Evolutionary conservation across 2,113 vertebrate genomes (phyloP), one percentile per base, ranked within the genome.

Genomic region (Paramisgurnus dabryanus): DNA sequence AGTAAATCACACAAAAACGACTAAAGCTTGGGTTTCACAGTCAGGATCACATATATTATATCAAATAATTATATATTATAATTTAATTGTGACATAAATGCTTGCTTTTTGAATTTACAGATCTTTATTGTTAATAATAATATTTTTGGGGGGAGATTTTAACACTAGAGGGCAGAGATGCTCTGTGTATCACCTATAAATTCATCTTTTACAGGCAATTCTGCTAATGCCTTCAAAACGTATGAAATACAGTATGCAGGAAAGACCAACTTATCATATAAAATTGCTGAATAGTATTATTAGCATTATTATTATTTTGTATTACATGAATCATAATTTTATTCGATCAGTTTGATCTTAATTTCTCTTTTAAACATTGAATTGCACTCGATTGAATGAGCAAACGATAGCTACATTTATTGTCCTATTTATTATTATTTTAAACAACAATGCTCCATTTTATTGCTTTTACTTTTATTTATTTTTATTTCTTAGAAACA

Each of bases 131-230:
- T 22, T 4, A 27, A 58, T 41, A 4, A 49, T 22, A 22, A 22
- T 22, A 22, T 50, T 17, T 64, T 43, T 45, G 12, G 79, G n/a
- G 17, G 6, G 50, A 60, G 55, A 45, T 6, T 6, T 4, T 15
- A 77, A 86, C 92, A 90, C 86, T 86, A 93, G 93, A 92, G 90
- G 90, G 91, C 89, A 91, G 84, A 87, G 76, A 63, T 87, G 84
- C 70, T 85, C 89, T 87, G 84, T 34, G 68, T 86, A 85, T 89
- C 87, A 85, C 86, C n/a, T 18, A 53, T 53, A 4, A 53, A 13
- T 58, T 2, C 17, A 58, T 7, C 17, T 5, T 22, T 58, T 58
- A 6, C 55, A 18, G 55, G 13, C 2, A 18, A 18, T 58, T 58
- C n/a, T 3, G n/a, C 1, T n/a, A 18, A 18, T 7, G 55, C 55